Evolutionary conservation across 2,113 vertebrate genomes (phyloP), one percentile per base, ranked within the genome.

Genomic region (Siniperca knerii): DNA sequence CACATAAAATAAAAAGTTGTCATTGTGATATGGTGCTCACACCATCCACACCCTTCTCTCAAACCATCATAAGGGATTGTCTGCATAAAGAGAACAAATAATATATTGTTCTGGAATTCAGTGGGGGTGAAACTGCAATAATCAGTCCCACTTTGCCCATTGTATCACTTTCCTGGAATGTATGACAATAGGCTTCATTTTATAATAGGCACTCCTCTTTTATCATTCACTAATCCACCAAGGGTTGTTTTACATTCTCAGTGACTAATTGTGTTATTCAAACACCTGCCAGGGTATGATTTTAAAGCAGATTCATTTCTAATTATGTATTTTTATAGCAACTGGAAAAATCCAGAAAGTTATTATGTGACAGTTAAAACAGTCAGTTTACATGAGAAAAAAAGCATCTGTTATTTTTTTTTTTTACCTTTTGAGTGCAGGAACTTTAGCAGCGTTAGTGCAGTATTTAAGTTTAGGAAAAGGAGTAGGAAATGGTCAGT

Each of bases 81-180:
- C 60, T 74, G 33, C 77, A 76, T 75, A 69, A 84, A 89, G 80
- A 77, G 84, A 87, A 92, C 83, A 92, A 89, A 78, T 87, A 48
- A 50, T 62, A 69, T 65, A 77, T 91, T 94, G 92, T 93, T 86
- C 25, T 52, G 67, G 40, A 76, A 62, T 90, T 74, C 54, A 65
- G 77, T 60, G 79, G 72, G 79, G 66, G 35, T 55, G 46, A 66
- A 70, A 72, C 48, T 72, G 50, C 79, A 82, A 65, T 89, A 88
- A 84, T 81, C 61, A 82, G 81, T 74, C 87, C 89, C 72, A 86
- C 76, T 88, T 93, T 90, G 58, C 52, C 68, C 74, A 83, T 89
- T 93, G 91, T 90, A 42, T 81, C 33, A 23, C 74, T 72, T 71
- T 87, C 85, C 80, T 84, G 83, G 89, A 94, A 92, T 94, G 82